These are phyloP conservation scores for Eurois occulta DNA, from an alignment of 2,888 invertebrate species.

Conservation along the genomic window DNA sequence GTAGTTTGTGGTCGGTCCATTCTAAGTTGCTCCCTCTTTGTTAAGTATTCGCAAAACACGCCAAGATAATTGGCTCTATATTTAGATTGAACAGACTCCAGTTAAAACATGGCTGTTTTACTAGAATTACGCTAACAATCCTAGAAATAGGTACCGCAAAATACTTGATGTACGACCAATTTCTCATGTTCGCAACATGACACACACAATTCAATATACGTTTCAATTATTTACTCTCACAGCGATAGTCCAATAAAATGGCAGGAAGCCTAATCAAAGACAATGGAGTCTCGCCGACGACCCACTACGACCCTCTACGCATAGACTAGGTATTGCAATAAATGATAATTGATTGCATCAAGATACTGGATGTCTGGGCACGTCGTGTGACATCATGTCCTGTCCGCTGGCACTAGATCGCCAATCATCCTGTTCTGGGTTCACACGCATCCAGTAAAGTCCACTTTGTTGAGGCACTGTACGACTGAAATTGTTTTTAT, in stretches of 20 bases:
- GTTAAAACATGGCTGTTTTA: conserved; percentile 21
- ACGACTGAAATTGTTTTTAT: neutral
- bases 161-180: conserved; percentile 41
- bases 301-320: conserved; percentile 53
- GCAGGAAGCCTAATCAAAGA: conserved; percentile 71
- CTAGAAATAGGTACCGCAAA: conserved; percentile 5
- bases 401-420: conserved; percentile 52
- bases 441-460: conserved; percentile 45
- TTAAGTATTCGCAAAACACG: conserved; percentile 76
- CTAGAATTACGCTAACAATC: conserved; percentile 2
- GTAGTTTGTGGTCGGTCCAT: conserved; percentile 82
- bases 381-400: conserved; percentile 71
- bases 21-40: conserved; percentile 80
- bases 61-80: conserved; percentile 75
- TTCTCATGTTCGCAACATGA: conserved; percentile 45
- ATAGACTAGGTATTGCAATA: conserved; percentile 69
- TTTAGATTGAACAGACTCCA: conserved; percentile 53
- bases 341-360: conserved; percentile 73
- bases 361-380: conserved; percentile 70
- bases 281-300: conserved; percentile 64
- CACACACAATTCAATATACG: conserved; percentile 58
- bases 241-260: conserved; percentile 61
- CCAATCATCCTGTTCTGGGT: conserved; percentile 36
- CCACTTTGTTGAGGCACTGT: neutral
- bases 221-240: conserved; percentile 60